phyloP scores from a whole-genome alignment of 2,888 invertebrate genomes.

The Tinea trinotella region DNA sequence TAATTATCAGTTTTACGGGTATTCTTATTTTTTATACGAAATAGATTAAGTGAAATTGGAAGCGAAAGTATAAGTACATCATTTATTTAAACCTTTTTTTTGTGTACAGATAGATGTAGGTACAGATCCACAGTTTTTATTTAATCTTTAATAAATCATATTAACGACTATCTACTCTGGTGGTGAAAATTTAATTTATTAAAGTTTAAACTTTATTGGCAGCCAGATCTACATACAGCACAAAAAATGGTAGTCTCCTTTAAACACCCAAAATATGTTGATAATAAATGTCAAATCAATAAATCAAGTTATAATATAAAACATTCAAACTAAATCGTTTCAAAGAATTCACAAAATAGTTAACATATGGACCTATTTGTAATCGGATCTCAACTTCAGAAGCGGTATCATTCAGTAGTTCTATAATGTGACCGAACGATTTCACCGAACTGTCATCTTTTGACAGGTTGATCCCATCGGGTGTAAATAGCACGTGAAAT shows the following conservation, averaged over 20 bases:
- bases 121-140: no score
- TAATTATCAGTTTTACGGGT: neutral
- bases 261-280: no score
- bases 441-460: conserved; percentile 48
- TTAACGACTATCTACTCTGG: no score
- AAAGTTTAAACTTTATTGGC: no score
- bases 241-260: no score
- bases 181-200: no score
- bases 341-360: neutral
- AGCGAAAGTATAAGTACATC: neutral
- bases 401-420: conserved; percentile 30
- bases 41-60: neutral
- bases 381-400: conserved; percentile 34
- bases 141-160: no score
- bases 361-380: conserved; percentile 46
- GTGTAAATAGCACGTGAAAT: conserved; percentile 55
- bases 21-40: neutral
- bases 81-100: no score
- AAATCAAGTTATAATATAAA: neutral
- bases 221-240: no score
- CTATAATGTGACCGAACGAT: conserved; percentile 34
- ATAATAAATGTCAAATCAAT: no score
- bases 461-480: conserved; percentile 35
- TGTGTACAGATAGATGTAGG: no score
- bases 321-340: neutral